These are phyloP conservation scores for Isichthys henryi DNA, from an alignment of 2,113 vertebrate genomes.

Conservation along the genomic window DNA sequence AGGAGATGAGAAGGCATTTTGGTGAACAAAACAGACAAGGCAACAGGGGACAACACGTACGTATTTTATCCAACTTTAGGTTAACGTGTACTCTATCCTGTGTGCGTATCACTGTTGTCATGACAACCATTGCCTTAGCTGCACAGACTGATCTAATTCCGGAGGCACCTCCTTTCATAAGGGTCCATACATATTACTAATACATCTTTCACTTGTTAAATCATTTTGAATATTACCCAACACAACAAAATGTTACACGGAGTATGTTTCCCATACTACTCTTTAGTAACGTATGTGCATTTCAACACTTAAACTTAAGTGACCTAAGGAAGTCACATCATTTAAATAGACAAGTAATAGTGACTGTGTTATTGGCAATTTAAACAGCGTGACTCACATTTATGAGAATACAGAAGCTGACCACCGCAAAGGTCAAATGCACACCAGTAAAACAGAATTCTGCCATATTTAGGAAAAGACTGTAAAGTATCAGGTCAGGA, in stretches of 20 bases:
- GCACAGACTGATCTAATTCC: not conserved
- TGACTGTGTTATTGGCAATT: not conserved
- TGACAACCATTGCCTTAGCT: not conserved
- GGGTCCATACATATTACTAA: not conserved
- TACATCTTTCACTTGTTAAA: not conserved
- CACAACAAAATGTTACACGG: not conserved
- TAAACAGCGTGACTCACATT: not conserved
- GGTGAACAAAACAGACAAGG: not conserved
- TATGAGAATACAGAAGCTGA: not conserved
- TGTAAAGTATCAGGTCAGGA: not conserved
- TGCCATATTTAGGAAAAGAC: not conserved
- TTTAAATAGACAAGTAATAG: not conserved
- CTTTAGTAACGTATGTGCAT: not conserved
- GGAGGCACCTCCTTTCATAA: not conserved
- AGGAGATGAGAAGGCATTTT: constrained; percentile 12
- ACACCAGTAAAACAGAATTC: not conserved
- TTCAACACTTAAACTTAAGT: not conserved
- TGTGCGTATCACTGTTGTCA: constrained; percentile 9
- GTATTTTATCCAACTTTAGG: not conserved
- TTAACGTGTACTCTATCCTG: not conserved
- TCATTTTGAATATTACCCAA: not conserved
- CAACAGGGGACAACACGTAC: not conserved
- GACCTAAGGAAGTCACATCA: not conserved
- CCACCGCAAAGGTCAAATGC: not conserved
- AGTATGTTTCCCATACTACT: not conserved